A percentile compares a stretch with the other conserved stretches of the same genome.
Conservation (phyloP, 2,888 invertebrate species). For the Cryptus armator region DNA sequence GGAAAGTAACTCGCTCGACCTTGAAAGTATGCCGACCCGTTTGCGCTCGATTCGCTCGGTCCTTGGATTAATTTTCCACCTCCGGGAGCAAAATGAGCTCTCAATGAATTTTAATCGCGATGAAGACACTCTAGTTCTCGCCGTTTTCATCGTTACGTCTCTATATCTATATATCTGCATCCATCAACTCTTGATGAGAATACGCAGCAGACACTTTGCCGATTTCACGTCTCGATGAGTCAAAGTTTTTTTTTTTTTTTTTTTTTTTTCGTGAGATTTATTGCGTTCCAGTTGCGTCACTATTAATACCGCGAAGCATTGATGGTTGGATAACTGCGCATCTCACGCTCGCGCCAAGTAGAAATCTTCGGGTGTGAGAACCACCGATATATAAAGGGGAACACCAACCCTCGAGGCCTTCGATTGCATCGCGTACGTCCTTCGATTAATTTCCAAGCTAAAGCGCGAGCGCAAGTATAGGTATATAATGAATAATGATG, state of each 20-base stretch:
- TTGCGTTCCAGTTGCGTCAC: neutral
- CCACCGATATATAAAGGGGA: neutral
- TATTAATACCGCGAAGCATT: neutral
- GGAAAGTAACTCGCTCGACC: constrained; percentile 53
- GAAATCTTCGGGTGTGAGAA: constrained; percentile 4
- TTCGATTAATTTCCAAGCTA: constrained; percentile 60
- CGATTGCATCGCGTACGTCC: constrained; percentile 52
- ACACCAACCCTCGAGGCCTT: constrained; percentile 55
- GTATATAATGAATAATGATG: constrained; percentile 42
- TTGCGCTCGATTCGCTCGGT: constrained; percentile 29
- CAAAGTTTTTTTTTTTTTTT: constrained; percentile 20
- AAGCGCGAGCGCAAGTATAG: constrained; percentile 35
- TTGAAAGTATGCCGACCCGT: constrained; percentile 48
- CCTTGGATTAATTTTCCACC: constrained; percentile 65
- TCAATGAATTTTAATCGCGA: constrained; percentile 53
- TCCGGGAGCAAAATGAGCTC: constrained; percentile 50
- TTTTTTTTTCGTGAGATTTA: constrained; percentile 17
- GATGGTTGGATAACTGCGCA: constrained; percentile 23
- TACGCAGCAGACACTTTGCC: neutral
- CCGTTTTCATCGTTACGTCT: neutral
- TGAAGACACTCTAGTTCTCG: neutral
- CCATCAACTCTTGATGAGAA: neutral
- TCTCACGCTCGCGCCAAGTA: neutral
- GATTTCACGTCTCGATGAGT: constrained; percentile 7
- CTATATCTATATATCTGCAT: neutral